These are phyloP conservation scores for Cirrhinus mrigala DNA, from an alignment of 2,797 vertebrate species.

Conservation along the genomic window DNA sequence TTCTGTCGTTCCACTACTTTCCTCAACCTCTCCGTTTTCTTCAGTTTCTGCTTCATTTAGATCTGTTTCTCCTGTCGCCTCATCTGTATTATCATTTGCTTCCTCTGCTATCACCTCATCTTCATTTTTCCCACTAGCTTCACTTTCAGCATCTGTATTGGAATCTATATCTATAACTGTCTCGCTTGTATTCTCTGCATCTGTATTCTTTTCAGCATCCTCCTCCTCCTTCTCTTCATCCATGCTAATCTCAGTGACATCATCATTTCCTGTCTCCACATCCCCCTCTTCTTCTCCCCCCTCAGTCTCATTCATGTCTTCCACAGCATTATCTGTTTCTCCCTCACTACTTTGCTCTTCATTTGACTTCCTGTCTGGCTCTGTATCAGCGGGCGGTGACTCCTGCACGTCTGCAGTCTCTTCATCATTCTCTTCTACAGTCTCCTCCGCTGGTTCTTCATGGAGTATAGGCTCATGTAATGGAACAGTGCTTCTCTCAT, in stretches of 20 bases:
- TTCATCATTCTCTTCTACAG: constrained; percentile 30
- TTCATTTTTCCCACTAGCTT: constrained; percentile 10
- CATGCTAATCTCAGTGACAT: constrained; percentile 44
- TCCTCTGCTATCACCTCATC: constrained; percentile 37
- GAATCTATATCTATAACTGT: constrained; percentile 48
- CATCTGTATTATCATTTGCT: constrained; percentile 23
- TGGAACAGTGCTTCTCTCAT: constrained; percentile 61
- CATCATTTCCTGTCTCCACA: background rate
- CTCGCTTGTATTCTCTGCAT: constrained; percentile 41
- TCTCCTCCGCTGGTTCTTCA: constrained; percentile 50
- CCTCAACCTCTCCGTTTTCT: background rate
- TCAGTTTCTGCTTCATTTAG: constrained; percentile 29
- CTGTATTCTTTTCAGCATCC: constrained; percentile 51
- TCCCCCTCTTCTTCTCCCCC: background rate
- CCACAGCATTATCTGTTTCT: background rate
- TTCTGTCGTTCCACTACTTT: background rate
- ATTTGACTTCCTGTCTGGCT: constrained; percentile 46
- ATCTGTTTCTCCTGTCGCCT: background rate
- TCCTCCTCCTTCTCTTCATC: constrained; percentile 73
- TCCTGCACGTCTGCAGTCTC: background rate
- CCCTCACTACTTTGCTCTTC: constrained; percentile 47
- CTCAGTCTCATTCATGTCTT: constrained; percentile 27
- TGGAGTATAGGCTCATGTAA: constrained; percentile 70
- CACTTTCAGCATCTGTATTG: constrained; percentile 29
- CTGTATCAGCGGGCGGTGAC: background rate